A percentile compares a stretch with the other conserved stretches of the same genome.
Conservation (phyloP, 1,140 invertebrate genomes). For the Aleiodes sp. region DNA sequence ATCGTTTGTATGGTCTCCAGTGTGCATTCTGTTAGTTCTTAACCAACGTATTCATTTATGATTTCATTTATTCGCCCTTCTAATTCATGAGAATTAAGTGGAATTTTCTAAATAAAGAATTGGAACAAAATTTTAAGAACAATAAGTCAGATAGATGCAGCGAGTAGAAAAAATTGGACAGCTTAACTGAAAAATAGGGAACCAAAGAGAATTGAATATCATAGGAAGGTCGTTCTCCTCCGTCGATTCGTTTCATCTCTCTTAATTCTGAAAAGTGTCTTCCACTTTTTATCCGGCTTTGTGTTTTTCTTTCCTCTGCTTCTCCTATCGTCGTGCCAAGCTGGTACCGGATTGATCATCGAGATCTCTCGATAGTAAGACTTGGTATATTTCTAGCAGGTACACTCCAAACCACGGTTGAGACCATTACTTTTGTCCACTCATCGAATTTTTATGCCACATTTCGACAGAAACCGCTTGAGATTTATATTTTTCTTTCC, state of each 20-base stretch:
- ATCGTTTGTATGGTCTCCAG: no score
- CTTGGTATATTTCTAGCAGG: background rate
- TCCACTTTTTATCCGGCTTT: background rate
- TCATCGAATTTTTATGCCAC: slow-evolving; percentile 27
- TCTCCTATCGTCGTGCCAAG: slow-evolving; percentile 18
- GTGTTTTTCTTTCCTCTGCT: background rate
- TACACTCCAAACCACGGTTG: background rate
- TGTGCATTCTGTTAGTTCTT: no score
- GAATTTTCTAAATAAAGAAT: no score
- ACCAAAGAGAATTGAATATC: no score
- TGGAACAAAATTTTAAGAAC: no score
- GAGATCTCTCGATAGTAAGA: slow-evolving; percentile 10
- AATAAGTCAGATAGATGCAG: no score
- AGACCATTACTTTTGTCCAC: background rate
- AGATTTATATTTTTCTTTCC: slow-evolving; percentile 26
- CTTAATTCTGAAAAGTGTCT: background rate
- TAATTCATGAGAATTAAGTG: no score
- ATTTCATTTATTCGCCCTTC: no score
- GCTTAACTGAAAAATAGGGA: no score
- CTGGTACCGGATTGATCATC: slow-evolving; percentile 28
- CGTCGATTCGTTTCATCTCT: background rate
- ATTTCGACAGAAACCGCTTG: slow-evolving; percentile 17
- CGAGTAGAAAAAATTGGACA: no score
- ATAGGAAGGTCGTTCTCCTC: no score
- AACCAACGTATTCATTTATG: no score